Evolutionary conservation across 1,140 invertebrate genomes (phyloP), one percentile per base, ranked within the genome.

Genomic region (Leucophenga varia): DNA sequence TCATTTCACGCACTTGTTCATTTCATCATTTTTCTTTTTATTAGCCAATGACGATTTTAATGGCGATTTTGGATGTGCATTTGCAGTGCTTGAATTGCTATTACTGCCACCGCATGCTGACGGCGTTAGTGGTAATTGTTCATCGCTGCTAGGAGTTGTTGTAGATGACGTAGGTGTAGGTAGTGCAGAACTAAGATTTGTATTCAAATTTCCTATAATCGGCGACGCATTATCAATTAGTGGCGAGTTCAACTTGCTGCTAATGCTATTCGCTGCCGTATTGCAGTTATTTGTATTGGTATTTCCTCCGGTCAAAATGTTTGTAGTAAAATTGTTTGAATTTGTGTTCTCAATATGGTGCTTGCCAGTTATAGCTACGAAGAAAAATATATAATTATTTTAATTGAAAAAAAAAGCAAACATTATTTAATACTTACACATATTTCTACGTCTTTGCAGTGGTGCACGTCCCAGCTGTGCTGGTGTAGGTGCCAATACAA

Each of bases 401-500:
- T 6, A 38, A 45, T 36, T 38, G 17, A 36, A 12, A 25, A 16
- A 37, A 31, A 14, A 21, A 22, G 18, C 25, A 21, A 18, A 10
- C 37, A 35, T 9, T 31, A 3, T 8, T 21, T 38, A 1, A 7
- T 44, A 67, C 60, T 58, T 45, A 73, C 70, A 68, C 53, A 63
- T 35, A 61, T 68, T 73, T 51, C 73, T 73, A 34, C 70, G 63
- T 25, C 90, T 84, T 77, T 94, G 91, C 30, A 93, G 74, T 7
- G 91, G 91, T 16, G 91, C 90, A 59, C 86, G 84, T 36, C 93
- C 92, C 49, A 95, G 79, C 74, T 95, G 93, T 6, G 93, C 93
- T 3, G 93, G 93, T 2, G 93, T 96, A 1, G 93, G 93, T 12
- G 91, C 92, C 36, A 96, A 77, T 49, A 93, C 86, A 76, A 95